Evolutionary conservation across 2,797 vertebrate species (phyloP).

Genomic region (Lutjanus campechanus): DNA sequence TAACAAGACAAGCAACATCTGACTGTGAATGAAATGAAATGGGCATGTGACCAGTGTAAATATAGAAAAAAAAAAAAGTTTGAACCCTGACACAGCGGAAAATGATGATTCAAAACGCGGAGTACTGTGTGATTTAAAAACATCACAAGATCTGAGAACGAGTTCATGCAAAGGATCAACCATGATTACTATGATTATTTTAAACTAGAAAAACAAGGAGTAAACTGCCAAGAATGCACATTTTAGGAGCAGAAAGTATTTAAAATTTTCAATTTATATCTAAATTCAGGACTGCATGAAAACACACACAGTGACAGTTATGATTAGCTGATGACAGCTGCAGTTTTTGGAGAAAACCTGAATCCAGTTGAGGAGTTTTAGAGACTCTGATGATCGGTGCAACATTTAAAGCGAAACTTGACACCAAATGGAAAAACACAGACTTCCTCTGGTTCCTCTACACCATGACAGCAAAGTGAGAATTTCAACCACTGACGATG

Average conservation of each 20-base stretch:
- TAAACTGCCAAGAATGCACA: neutral
- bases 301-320: neutral
- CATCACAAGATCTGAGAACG: neutral
- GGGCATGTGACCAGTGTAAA: conserved; percentile 2
- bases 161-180: neutral
- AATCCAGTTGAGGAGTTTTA: neutral
- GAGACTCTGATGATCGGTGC: neutral
- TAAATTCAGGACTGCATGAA: neutral
- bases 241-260: neutral
- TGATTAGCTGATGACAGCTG: neutral
- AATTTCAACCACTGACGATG: neutral
- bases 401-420: neutral
- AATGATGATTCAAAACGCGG: conserved; percentile 18
- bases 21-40: neutral
- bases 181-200: neutral
- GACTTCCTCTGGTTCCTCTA: no score
- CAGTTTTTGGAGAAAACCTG: neutral
- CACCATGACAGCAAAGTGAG: neutral
- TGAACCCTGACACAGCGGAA: conserved; percentile 6
- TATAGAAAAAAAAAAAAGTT: neutral
- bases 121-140: neutral
- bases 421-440: no score
- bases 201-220: neutral
- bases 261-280: neutral
- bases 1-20: conserved; percentile 6